These are phyloP conservation scores for Seriola dumerili DNA, from an alignment of 2,113 vertebrate species.

Conservation along the genomic window DNA sequence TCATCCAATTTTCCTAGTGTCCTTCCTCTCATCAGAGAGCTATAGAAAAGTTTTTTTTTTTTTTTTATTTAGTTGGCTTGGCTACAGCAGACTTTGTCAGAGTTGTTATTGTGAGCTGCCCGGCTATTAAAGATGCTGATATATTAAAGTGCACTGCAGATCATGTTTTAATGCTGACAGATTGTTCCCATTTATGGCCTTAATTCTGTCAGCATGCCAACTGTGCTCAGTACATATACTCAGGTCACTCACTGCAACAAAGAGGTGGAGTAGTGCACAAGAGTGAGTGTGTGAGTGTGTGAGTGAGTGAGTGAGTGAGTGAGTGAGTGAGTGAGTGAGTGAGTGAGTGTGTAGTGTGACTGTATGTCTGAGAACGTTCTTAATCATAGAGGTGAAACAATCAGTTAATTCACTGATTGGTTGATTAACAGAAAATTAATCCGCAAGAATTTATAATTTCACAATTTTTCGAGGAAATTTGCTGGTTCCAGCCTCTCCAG, in stretches of 20 bases:
- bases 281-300: too few relatives aligned
- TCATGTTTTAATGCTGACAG: constrained; percentile 51
- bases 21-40: neutral
- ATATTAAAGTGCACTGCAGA: constrained; percentile 46
- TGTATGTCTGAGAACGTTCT: too few relatives aligned
- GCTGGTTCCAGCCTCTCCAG: neutral
- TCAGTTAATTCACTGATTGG: too few relatives aligned
- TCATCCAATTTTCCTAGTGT: neutral
- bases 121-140: constrained; percentile 46
- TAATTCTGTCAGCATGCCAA: constrained; percentile 22
- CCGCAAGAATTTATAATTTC: too few relatives aligned
- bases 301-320: too few relatives aligned
- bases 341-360: too few relatives aligned
- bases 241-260: neutral
- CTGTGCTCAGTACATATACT: constrained; percentile 4
- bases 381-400: too few relatives aligned
- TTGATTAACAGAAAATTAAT: too few relatives aligned
- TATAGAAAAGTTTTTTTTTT: neutral
- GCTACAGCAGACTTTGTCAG: constrained; percentile 4
- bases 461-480: too few relatives aligned
- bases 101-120: constrained; percentile 26
- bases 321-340: too few relatives aligned
- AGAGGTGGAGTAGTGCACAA: neutral
- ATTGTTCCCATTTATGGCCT: constrained; percentile 26
- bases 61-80: neutral